A percentile compares a stretch with the other conserved stretches of the same genome.
phyloP scores from a whole-genome alignment of 2,888 invertebrate species.

The Conus canariensis region DNA sequence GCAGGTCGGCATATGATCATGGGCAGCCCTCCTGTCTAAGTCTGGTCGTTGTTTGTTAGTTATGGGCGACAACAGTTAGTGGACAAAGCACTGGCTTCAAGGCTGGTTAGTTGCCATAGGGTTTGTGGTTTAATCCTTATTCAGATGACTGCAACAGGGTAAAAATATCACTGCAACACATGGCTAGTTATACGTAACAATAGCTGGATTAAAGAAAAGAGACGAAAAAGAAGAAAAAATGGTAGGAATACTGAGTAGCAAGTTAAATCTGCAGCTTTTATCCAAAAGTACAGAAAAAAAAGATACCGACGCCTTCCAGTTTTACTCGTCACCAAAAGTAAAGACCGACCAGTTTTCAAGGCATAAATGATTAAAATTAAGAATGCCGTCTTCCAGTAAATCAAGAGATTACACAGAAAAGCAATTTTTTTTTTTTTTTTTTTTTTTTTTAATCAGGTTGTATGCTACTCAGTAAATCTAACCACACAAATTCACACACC shows the following conservation, averaged over 20 bases:
- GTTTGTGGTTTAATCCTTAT: background rate
- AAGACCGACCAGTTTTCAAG: too few relatives aligned
- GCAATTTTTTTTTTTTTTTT: too few relatives aligned
- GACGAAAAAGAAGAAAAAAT: background rate
- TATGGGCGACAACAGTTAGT: background rate
- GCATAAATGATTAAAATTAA: too few relatives aligned
- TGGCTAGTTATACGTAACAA: background rate
- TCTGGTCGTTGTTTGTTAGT: background rate
- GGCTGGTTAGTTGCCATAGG: constrained; percentile 6
- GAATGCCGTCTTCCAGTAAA: too few relatives aligned
- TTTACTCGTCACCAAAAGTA: too few relatives aligned
- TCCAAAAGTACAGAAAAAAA: too few relatives aligned
- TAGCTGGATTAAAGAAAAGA: background rate
- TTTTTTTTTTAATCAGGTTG: background rate
- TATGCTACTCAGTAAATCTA: background rate
- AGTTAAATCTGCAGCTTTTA: background rate
- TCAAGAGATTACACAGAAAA: too few relatives aligned
- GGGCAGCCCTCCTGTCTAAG: constrained; percentile 31
- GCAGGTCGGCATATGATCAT: constrained; percentile 16
- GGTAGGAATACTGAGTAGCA: background rate
- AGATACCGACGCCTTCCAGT: too few relatives aligned
- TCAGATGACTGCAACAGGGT: background rate
- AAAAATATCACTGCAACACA: background rate
- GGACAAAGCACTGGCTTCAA: background rate
- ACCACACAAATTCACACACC: background rate